Evolutionary conservation across 2,113 vertebrate species (phyloP), one percentile per base, ranked within the genome.

Genomic region (Hypanus sabinus): DNA sequence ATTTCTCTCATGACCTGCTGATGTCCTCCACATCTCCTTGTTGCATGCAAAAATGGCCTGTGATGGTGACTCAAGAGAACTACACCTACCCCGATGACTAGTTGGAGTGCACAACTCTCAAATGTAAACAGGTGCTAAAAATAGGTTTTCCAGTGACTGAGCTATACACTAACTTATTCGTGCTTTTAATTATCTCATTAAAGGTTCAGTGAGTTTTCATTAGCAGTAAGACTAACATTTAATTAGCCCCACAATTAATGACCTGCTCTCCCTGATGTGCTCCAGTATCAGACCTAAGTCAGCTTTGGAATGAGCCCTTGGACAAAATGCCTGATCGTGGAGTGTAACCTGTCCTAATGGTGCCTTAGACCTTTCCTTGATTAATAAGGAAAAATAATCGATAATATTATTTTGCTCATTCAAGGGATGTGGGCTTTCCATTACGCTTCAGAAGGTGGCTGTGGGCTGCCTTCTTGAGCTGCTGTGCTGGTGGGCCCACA

Each of bases 201-300:
- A 81, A 81, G 79, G 36, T 81, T 81, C 36, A 38, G 79, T 81
- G 79, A 36, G 79, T 81, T 81, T 81, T 46, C 12, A 81, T 81
- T 46, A 81, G 79, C 36, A 46, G 36, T 6, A 46, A 81, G 18
- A 38, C 36, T 18, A 81, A 75, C 24, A 27, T 65, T 65, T 14
- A 65, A 65, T 65, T 65, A 65, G 62, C 14, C 62, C 16, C 33
- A 81, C 36, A 46, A 7, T 36, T 12, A 18, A 81, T 5, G 79
- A 5, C 79, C 79, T 46, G 46, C 76, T 1, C n/a, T 79, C 76
- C 76, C n/a, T 79, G 76, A 30, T 33, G 18, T 14, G 16, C 36
- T 36, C 18, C 33, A 20, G 20, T 6, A 33, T 16, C 38, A 36
- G 18, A 14, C 33, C 79, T 18, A 16, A 81, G 36, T 81, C 36